Conservation (phyloP, 2,888 invertebrate genomes). For the Troides oblongomaculatus region DNA sequence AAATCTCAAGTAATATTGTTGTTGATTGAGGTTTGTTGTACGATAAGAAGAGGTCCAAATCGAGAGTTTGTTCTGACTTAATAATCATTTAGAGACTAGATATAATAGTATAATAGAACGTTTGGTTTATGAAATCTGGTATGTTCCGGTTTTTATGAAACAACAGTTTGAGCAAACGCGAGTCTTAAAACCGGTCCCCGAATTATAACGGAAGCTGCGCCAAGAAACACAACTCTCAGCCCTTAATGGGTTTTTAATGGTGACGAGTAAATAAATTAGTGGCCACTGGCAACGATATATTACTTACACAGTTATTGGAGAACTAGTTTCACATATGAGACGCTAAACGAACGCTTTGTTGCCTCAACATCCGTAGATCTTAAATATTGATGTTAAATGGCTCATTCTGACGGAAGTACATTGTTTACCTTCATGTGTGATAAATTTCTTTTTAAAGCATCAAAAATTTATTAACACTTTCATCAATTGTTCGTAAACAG, state of each 20-base stretch:
- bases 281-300: conserved; percentile 19
- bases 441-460: too few species aligned
- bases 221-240: conserved; percentile 32
- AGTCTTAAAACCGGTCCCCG: conserved; percentile 20
- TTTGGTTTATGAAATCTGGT: not conserved
- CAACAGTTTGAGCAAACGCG: conserved; percentile 2
- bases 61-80: too few species aligned
- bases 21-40: too few species aligned
- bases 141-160: not conserved
- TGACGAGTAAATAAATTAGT: conserved; percentile 36
- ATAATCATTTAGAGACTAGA: too few species aligned
- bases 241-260: conserved; percentile 43
- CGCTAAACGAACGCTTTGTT: conserved; percentile 22
- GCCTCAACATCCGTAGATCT: conserved; percentile 3
- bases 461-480: too few species aligned
- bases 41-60: too few species aligned
- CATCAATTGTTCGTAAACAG: too few species aligned
- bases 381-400: not conserved
- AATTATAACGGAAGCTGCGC: conserved; percentile 38
- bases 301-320: conserved; percentile 23
- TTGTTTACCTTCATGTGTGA: too few species aligned
- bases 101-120: too few species aligned
- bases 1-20: too few species aligned
- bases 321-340: conserved; percentile 21
- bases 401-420: too few species aligned